phyloP scores from a whole-genome alignment of 1,140 invertebrate species.

The Drosophila biarmipes region DNA sequence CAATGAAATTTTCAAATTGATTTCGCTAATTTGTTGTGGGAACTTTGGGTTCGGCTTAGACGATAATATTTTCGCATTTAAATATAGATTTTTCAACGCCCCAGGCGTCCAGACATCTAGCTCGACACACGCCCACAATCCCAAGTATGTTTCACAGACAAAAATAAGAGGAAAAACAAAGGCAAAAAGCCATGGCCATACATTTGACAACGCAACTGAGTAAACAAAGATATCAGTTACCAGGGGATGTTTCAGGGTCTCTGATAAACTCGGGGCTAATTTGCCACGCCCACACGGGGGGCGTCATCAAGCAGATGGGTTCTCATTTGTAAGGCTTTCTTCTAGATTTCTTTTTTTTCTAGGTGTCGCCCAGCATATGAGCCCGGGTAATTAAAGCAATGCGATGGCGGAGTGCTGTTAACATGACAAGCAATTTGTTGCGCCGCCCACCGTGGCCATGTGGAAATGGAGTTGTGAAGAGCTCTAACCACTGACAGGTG shows the following conservation, averaged over 20 bases:
- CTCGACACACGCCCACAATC: conserved; percentile 1
- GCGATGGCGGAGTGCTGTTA: conserved; percentile 25
- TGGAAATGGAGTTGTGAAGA: conserved; percentile 1
- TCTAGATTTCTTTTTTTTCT: not conserved
- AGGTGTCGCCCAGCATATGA: conserved; percentile 41
- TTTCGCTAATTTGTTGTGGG: conserved; percentile 36
- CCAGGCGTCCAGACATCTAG: conserved; percentile 17
- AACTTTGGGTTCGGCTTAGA: conserved; percentile 13
- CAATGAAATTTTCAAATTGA: conserved; percentile 44
- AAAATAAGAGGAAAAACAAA: conserved; percentile 17
- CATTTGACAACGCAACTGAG: conserved; percentile 34
- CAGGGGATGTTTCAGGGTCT: conserved; percentile 7
- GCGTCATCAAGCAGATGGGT: conserved; percentile 25
- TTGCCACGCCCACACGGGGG: conserved; percentile 1
- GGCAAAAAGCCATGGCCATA: conserved; percentile 14
- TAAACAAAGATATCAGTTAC: conserved; percentile 66
- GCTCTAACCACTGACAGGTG: not conserved
- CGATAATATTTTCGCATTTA: conserved; percentile 25
- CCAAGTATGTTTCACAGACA: conserved; percentile 24
- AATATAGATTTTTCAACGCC: conserved; percentile 12
- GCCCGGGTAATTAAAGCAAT: conserved; percentile 46
- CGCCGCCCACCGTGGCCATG: not conserved
- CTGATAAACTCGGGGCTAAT: conserved; percentile 31
- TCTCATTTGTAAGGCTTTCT: conserved; percentile 27
- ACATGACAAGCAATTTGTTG: conserved; percentile 52